phyloP scores from a whole-genome alignment of 2,888 invertebrate genomes.

The Globia sparganii region DNA sequence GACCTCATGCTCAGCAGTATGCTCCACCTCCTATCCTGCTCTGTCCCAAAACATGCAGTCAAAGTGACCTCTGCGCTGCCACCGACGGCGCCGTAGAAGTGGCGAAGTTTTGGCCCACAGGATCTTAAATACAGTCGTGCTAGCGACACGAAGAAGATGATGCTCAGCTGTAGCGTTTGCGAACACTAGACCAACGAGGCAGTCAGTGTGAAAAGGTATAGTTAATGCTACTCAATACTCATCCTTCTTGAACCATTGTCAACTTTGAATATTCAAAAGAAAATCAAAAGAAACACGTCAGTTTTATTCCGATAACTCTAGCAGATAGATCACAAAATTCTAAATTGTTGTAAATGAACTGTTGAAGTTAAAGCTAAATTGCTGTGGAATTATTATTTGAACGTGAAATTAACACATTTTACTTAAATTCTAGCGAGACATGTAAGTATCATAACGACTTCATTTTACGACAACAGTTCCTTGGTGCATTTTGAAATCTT shows the following conservation, averaged over 20 bases:
- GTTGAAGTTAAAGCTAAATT: background rate
- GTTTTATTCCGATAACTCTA: conserved; percentile 22
- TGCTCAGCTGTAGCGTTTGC: no score
- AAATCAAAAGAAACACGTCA: conserved; percentile 38
- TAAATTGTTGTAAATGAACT: conserved; percentile 46
- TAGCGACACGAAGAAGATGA: no score
- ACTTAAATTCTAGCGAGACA: conserved; percentile 55
- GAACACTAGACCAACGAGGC: no score
- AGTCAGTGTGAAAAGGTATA: no score
- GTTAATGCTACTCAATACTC: background rate
- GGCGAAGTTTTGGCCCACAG: no score
- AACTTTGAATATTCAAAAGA: conserved; percentile 30
- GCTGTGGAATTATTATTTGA: background rate
- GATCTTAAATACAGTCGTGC: no score
- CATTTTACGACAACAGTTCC: background rate
- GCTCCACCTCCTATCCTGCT: no score
- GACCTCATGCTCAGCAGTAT: no score
- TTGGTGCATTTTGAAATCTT: background rate
- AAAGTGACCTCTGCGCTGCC: no score
- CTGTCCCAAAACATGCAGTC: no score
- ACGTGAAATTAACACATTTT: conserved; percentile 2
- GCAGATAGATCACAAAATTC: conserved; percentile 52
- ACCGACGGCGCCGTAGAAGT: no score
- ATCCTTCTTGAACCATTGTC: conserved; percentile 27
- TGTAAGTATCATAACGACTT: conserved; percentile 42